A percentile compares a stretch with the other conserved stretches of the same genome.
Evolutionary conservation across 2,888 invertebrate species (phyloP).

Genomic region (Boloria euphrosyne): DNA sequence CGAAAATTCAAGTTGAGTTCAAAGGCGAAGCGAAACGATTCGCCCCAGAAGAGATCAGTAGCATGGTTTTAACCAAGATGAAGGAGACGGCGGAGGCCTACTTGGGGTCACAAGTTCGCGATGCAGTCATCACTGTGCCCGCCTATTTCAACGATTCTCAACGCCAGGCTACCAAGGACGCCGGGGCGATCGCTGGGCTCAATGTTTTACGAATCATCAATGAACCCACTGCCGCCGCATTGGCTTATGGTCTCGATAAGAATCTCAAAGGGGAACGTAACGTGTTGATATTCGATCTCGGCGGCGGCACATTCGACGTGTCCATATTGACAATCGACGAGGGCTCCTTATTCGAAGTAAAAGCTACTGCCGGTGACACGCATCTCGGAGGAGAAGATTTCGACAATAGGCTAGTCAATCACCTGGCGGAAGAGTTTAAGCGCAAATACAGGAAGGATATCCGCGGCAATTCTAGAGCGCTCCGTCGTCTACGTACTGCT

Average conservation of each 20-base stretch:
- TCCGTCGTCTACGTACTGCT: conserved; percentile 87
- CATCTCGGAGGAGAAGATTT: conserved; percentile 90
- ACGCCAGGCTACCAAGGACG: conserved; percentile 91
- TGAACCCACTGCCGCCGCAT: conserved; percentile 89
- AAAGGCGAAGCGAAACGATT: conserved; percentile 85
- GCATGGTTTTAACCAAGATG: conserved; percentile 83
- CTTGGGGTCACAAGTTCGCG: conserved; percentile 84
- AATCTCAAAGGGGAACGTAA: conserved; percentile 85
- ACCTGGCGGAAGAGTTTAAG: conserved; percentile 87
- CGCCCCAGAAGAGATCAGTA: conserved; percentile 87
- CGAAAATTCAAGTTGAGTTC: conserved; percentile 86
- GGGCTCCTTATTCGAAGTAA: conserved; percentile 87
- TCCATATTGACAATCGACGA: conserved; percentile 92
- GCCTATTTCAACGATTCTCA: conserved; percentile 91
- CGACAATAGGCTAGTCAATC: conserved; percentile 84
- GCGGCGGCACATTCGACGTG: conserved; percentile 89
- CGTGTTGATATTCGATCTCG: conserved; percentile 85
- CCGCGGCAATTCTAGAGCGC: conserved; percentile 83
- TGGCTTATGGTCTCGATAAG: conserved; percentile 87
- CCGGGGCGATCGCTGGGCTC: conserved; percentile 88
- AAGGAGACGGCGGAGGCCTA: conserved; percentile 88
- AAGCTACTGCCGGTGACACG: conserved; percentile 92
- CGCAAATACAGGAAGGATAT: conserved; percentile 88
- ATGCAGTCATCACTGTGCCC: conserved; percentile 91
- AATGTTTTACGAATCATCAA: conserved; percentile 92